These are phyloP conservation scores for Dermochelys coriacea DNA, from an alignment of 2,797 vertebrate species.

Conservation along the genomic window DNA sequence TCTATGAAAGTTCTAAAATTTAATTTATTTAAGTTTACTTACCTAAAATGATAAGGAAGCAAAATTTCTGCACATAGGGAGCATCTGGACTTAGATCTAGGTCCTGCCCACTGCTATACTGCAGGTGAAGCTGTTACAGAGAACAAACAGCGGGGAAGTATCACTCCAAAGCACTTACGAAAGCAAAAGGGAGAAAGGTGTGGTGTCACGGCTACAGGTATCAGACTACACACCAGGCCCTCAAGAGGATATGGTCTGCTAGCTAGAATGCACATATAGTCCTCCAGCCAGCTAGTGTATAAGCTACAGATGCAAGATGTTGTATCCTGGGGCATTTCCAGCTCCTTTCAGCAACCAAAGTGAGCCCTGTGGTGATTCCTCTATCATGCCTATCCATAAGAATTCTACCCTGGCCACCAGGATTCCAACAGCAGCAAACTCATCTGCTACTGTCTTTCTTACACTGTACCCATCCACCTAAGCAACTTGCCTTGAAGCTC, in stretches of 20 bases:
- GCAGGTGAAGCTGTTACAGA: not conserved
- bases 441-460: not conserved
- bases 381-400: not conserved
- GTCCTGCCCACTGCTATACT: not conserved
- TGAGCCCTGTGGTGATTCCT: rapidly evolving
- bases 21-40: not conserved
- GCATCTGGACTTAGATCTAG: not conserved
- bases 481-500: not conserved
- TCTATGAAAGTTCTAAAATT: not conserved
- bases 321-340: rapidly evolving
- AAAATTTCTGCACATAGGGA: not conserved
- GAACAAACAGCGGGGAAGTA: not conserved
- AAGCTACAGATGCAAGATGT: not conserved
- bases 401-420: not conserved
- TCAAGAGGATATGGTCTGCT: rapidly evolving
- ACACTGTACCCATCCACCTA: rapidly evolving
- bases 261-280: rapidly evolving
- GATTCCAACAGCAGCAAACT: not conserved
- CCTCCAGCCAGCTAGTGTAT: rapidly evolving
- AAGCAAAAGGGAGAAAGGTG: not conserved
- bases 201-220: rapidly evolving
- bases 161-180: not conserved
- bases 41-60: not conserved
- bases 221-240: not conserved
- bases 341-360: not conserved